phyloP scores from a whole-genome alignment of 2,888 invertebrate genomes.

The Noctua janthina region DNA sequence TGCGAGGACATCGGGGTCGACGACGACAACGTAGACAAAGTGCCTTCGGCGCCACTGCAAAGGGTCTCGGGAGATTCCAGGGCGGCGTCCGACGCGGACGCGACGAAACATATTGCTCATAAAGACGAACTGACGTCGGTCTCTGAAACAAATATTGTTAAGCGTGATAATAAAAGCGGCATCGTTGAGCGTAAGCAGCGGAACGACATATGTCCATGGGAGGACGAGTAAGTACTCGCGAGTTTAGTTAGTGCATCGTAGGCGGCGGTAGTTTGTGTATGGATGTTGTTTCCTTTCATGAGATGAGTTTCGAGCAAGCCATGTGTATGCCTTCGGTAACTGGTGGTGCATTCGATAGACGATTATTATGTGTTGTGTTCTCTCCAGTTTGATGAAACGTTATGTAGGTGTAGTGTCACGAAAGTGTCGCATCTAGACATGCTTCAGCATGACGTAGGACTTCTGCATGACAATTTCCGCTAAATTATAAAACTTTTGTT shows the following conservation, averaged over 20 bases:
- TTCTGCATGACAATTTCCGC: conserved; percentile 58
- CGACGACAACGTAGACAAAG: conserved; percentile 91
- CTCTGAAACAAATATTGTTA: conserved; percentile 86
- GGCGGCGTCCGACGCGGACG: conserved; percentile 81
- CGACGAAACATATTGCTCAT: conserved; percentile 83
- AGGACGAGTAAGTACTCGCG: conserved; percentile 96
- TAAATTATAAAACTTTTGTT: conserved; percentile 38
- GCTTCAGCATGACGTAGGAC: conserved; percentile 43
- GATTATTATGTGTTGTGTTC: conserved; percentile 36
- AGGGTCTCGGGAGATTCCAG: conserved; percentile 76
- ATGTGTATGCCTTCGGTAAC: conserved; percentile 32
- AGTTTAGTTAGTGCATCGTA: conserved; percentile 72
- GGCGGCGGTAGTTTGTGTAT: conserved; percentile 58
- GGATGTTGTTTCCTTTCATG: conserved; percentile 48
- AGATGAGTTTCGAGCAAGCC: conserved; percentile 36
- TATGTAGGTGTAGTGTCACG: conserved; percentile 43
- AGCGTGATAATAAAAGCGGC: conserved; percentile 83
- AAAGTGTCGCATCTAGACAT: conserved; percentile 43
- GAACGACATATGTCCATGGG: conserved; percentile 98
- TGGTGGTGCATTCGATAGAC: conserved; percentile 38
- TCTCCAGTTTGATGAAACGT: conserved; percentile 18
- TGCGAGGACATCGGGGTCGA: conserved; percentile 93
- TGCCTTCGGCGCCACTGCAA: conserved; percentile 85
- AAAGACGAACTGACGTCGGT: conserved; percentile 85
- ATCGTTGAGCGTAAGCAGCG: conserved; percentile 88